These are phyloP conservation scores for Synaphobranchus kaupii DNA, from an alignment of 2,797 vertebrate species.

Conservation along the genomic window DNA sequence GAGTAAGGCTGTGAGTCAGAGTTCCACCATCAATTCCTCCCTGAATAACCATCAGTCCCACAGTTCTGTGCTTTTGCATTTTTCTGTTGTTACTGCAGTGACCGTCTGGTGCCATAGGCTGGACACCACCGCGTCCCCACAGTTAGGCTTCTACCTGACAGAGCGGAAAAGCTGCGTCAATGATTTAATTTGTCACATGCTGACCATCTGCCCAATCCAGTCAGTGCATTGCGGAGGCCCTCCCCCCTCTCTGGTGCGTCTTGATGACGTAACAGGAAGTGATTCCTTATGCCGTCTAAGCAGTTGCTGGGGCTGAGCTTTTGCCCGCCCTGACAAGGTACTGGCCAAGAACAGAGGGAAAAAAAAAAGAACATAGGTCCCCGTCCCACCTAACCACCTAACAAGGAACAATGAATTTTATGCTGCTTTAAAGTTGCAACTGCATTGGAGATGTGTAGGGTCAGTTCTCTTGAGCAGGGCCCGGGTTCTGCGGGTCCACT, in stretches of 20 bases:
- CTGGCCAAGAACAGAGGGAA: slow-evolving; percentile 46
- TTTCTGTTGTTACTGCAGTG: neutral
- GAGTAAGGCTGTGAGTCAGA: neutral
- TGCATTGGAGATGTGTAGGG: slow-evolving; percentile 39
- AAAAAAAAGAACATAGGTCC: neutral
- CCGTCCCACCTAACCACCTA: slow-evolving; percentile 30
- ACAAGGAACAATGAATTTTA: slow-evolving; percentile 34
- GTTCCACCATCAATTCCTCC: neutral
- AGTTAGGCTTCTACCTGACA: neutral
- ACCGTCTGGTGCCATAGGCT: neutral
- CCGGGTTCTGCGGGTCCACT: slow-evolving; percentile 26
- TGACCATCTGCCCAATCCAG: slow-evolving; percentile 18
- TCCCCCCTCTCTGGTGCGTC: slow-evolving; percentile 11
- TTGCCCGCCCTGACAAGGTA: slow-evolving; percentile 54
- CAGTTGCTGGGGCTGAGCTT: slow-evolving; percentile 48
- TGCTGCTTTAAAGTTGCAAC: slow-evolving; percentile 43
- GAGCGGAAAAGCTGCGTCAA: neutral
- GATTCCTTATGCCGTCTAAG: slow-evolving; percentile 52
- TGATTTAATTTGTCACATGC: slow-evolving; percentile 31
- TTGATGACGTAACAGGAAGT: slow-evolving; percentile 48
- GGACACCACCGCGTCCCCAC: neutral
- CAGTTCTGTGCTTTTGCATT: neutral
- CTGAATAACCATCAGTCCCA: neutral
- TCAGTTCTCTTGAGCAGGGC: slow-evolving; percentile 24
- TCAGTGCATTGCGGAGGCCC: slow-evolving; percentile 14